phyloP scores from a whole-genome alignment of 2,113 vertebrate species.

The Porphyrio hochstetteri region DNA sequence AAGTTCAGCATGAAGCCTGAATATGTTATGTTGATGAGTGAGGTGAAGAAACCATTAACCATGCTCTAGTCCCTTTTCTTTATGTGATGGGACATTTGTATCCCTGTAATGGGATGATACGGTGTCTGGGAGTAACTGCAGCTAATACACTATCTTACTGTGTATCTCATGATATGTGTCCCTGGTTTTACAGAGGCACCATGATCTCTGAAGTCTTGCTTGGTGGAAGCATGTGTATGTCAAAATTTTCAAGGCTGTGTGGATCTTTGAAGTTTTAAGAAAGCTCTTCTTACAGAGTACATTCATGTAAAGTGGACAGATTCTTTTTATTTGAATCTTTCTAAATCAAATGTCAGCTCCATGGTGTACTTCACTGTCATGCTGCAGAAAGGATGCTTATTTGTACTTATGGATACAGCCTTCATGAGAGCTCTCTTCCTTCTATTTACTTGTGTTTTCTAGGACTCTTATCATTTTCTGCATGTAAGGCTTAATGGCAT shows the following conservation, averaged over 20 bases:
- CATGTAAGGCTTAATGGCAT: not conserved
- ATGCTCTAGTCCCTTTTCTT: not conserved
- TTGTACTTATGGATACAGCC: not conserved
- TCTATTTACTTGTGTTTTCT: not conserved
- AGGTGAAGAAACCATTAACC: not conserved
- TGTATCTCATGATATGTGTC: not conserved
- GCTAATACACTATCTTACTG: not conserved
- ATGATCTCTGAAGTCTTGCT: not conserved
- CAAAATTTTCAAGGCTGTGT: not conserved
- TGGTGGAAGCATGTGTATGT: not conserved
- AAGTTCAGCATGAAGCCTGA: not conserved
- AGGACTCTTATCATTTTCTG: not conserved
- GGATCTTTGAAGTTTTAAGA: not conserved
- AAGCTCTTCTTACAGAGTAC: not conserved
- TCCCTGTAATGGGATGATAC: not conserved
- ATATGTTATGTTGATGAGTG: not conserved
- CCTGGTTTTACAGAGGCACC: not conserved
- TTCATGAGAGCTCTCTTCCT: not conserved
- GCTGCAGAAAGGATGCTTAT: not conserved
- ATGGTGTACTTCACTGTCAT: not conserved
- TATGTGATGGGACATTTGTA: not conserved
- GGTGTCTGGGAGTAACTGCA: not conserved
- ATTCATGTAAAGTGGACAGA: not conserved
- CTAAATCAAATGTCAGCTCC: not conserved
- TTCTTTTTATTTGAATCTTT: not conserved